Base-by-base conservation (phyloP, 2,888 invertebrate species). In the Sericinus montela region DNA sequence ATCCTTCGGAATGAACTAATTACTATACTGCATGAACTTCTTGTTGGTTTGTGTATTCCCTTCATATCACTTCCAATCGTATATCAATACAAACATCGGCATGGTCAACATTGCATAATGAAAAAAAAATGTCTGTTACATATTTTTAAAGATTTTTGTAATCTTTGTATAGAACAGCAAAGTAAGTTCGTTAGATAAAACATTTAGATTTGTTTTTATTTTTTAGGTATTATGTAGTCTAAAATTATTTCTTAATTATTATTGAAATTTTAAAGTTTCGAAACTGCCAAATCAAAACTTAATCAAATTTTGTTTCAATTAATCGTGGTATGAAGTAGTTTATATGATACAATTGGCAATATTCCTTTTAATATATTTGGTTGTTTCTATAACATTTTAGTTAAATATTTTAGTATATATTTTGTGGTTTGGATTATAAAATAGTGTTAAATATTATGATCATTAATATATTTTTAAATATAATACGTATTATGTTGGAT, bases 1-100 rank as follows among this genome's bases (percentile, higher is more conserved):
- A 67, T 79, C 79, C 78, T 78, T 70, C 77, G 77, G 86, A 87
- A 86, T 87, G 85, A 75, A 80, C 82, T 84, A 84, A 84, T 85
- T 77, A 64, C 32, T 13, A 63, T 71, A 67, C 62, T 84, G 85
- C 82, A 85, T 86, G 86, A 71, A 64, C 72, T 57, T 59, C 54
- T 62, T 57, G 59, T 75, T 78, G 75, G 71, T 79, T 74, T 75
- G 71, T 80, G 74, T 32, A 32, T 81, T 68, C 71, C 58, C 58
- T 53, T 56, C 52, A 56, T 49, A 39, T 36, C 45, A 49, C 39
- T 51, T 63, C 60, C 67, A 62, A 69, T 62, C 69, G 66, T 52
- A 51, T 54, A 53, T 64, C 67, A 68, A 66, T 64, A 69, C 72
- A 65, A 67, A 71, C 71, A 67, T 32, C 32, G 77, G 86, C 85